A percentile compares a stretch with the other conserved stretches of the same genome.
These are phyloP conservation scores for Bubo bubo DNA, from an alignment of 2,113 vertebrate genomes.

Conservation along the genomic window DNA sequence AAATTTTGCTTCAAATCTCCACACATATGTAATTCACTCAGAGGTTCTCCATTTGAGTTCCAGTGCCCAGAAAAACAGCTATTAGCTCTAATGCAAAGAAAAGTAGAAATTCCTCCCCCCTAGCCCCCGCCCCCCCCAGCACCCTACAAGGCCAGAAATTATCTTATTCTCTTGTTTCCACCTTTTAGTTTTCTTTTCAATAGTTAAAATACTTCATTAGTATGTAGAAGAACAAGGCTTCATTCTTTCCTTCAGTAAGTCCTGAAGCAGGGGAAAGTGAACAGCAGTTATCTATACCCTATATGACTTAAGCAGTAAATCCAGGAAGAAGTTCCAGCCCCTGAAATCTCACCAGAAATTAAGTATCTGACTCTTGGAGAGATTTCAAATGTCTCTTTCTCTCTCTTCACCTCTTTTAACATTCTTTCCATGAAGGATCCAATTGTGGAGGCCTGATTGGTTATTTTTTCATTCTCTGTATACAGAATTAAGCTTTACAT, in stretches of 20 bases:
- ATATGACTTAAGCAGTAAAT: not conserved
- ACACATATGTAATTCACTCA: not conserved
- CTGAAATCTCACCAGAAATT: not conserved
- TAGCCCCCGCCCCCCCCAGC: too few relatives aligned
- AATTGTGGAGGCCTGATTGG: not conserved
- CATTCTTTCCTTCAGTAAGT: not conserved
- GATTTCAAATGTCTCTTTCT: not conserved
- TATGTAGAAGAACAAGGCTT: not conserved
- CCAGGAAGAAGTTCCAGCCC: not conserved
- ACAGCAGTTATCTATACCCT: rapidly evolving
- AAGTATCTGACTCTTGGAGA: not conserved
- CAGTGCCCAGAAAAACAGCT: not conserved
- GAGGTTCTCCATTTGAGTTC: not conserved
- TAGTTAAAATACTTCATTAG: not conserved
- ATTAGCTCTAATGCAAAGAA: not conserved
- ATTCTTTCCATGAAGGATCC: not conserved
- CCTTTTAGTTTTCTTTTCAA: not conserved
- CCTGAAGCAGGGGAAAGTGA: not conserved
- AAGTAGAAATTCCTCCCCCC: not conserved
- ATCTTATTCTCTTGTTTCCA: not conserved
- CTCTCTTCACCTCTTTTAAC: not conserved
- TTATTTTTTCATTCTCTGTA: not conserved
- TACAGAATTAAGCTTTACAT: not conserved
- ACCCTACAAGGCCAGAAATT: not conserved
- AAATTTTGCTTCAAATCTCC: not conserved